Conservation (phyloP, 2,113 vertebrate genomes). For the Varanus komodoensis region DNA sequence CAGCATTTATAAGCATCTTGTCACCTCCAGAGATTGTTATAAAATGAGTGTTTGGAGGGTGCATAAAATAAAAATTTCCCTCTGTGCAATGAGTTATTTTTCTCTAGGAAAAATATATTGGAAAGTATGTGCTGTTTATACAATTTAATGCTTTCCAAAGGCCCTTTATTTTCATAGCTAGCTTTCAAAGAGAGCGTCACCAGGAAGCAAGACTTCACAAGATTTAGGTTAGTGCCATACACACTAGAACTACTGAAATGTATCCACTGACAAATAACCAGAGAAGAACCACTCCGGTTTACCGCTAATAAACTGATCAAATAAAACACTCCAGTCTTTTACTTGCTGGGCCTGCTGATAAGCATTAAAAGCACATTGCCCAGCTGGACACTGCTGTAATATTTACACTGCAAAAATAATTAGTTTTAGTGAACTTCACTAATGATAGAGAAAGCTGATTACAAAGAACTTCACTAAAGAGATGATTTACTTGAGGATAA, state of each 20-base stretch:
- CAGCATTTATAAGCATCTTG: constrained; percentile 11
- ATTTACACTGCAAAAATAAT: constrained; percentile 17
- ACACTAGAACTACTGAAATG: constrained; percentile 16
- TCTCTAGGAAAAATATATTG: not conserved
- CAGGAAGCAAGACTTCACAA: not conserved
- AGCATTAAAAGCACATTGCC: constrained; percentile 21
- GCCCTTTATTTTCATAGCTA: not conserved
- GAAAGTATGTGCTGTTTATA: not conserved
- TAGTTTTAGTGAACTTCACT: not conserved
- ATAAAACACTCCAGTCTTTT: not conserved
- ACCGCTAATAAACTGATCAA: not conserved
- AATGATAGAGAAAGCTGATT: constrained; percentile 10
- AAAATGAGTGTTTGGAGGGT: not conserved
- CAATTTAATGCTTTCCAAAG: constrained; percentile 14
- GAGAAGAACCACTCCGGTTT: not conserved
- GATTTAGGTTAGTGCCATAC: not conserved
- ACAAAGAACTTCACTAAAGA: not conserved
- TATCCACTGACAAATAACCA: not conserved
- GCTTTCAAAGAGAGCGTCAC: not conserved
- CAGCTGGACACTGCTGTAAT: not conserved
- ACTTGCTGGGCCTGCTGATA: not conserved
- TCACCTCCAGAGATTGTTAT: not conserved
- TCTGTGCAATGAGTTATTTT: not conserved
- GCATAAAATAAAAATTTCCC: not conserved
- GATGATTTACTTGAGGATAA: constrained; percentile 15